These are phyloP conservation scores for Sesia apiformis DNA, from an alignment of 2,888 invertebrate species.

Conservation along the genomic window DNA sequence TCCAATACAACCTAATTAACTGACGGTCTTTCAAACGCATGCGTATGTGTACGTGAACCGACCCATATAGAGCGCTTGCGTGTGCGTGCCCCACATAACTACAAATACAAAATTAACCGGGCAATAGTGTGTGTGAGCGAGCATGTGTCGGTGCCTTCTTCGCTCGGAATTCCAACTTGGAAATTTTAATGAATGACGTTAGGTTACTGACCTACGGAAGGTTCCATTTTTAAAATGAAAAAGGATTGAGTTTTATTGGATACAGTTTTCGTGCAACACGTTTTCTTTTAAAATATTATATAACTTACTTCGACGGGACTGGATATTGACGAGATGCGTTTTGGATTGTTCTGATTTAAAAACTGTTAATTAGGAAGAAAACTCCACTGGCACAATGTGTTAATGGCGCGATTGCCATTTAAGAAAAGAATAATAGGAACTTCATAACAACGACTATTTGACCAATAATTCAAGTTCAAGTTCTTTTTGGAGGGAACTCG, in stretches of 20 bases:
- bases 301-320: too few species aligned
- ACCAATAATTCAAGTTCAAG: too few species aligned
- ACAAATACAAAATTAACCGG: constrained; percentile 33
- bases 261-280: neutral
- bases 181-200: constrained; percentile 70
- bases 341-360: too few species aligned
- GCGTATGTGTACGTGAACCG: constrained; percentile 1
- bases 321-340: too few species aligned
- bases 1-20: neutral
- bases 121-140: constrained; percentile 48
- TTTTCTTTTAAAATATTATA: neutral
- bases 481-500: too few species aligned
- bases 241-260: neutral
- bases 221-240: constrained; percentile 16
- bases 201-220: constrained; percentile 67
- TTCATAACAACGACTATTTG: too few species aligned
- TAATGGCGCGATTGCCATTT: too few species aligned
- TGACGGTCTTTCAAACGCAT: constrained; percentile 1
- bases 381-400: too few species aligned
- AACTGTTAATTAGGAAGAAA: too few species aligned
- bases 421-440: too few species aligned
- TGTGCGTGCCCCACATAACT: constrained; percentile 51
- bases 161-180: constrained; percentile 67
- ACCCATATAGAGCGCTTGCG: constrained; percentile 2
- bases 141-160: constrained; percentile 58